Base-by-base conservation (phyloP, 2,888 invertebrate genomes). In the Tupiocoris notatus region DNA sequence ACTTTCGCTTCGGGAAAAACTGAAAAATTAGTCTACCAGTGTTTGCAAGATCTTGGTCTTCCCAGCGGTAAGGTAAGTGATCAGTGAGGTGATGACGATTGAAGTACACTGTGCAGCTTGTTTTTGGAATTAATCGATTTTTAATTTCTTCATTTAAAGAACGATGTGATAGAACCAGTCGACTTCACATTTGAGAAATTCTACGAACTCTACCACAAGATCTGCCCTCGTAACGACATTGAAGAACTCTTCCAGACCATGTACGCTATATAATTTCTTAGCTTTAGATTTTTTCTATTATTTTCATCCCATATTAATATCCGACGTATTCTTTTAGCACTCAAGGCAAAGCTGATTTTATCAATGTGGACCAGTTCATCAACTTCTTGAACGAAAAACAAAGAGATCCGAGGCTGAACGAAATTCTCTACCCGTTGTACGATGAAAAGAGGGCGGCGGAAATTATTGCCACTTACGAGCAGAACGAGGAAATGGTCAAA, bases 1-100 rank as follows among this genome's bases (percentile, higher is more conserved):
- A 99, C 98, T 77, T 99, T 99, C 86, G 98, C 98, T 1, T 98
- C 98, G n/a, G 99, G 99, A 54, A 97, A 97, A 87, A 97, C 98
- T 2, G 99, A 99, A 86, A 98, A 96, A 85, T 88, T 98, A 84
- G 96, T 99, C 54, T 98, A 98, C 86, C 97, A 98, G 84, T 96
- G 95, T 85, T 88, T 99, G 80, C 91, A 93, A 73, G 98, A 98
- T 83, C 88, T 98, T 79, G 95, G 93, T 22, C 88, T 99, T 79
- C 97, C 98, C 0, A 92, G 93, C 78, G 97, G 95, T 77, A 96
- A 96, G 85, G 89, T 88, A 82, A 83, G 78, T 6, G 39, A 39
- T 3, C 39, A 39, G 6, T n/a, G n/a, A n/a, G n/a, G n/a, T n/a
- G n/a, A n/a, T n/a, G n/a, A n/a, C n/a, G n/a, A n/a, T n/a, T n/a